Evolutionary conservation across 2,888 invertebrate genomes (phyloP), one percentile per base, ranked within the genome.

Genomic region (Perithous albicinctus): DNA sequence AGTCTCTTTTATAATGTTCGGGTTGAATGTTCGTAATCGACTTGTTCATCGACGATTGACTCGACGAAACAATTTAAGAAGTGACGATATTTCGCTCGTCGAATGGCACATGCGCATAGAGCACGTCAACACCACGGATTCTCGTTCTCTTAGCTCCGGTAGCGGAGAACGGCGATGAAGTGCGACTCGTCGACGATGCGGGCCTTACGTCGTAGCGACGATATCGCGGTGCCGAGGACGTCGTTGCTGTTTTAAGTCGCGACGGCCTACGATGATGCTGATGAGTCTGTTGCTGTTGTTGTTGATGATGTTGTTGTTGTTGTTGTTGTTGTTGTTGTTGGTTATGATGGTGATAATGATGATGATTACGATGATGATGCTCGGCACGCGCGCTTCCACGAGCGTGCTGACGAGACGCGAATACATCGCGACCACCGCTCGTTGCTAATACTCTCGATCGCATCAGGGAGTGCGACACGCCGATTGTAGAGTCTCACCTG

Each of bases 51-150:
- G 43, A 15, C 15, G 41, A 23, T n/a, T n/a, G n/a, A n/a, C n/a
- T n/a, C n/a, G n/a, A 10, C 38, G 35, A n/a, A 6, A n/a, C 18
- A 32, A 1, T 23, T 79, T 66, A 75, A 66, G 66, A 75, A 59
- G 66, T 43, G 18, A 54, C 35, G 54, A 38, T 61, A 61, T 72
- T 79, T 10, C 63, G 61, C 59, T 82, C 67, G 78, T 61, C 78
- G 61, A 80, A 79, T 43, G 84, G 84, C 67, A 82, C 76, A 74
- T 84, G 82, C 70, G 80, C 80, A 78, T 80, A 79, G 23, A 84
- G 56, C 80, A 77, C 80, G 82, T 84, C 82, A 82, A 85, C 85
- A 79, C 83, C 83, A 79, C 83, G 79, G 75, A 80, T 72, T 70
- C 83, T 82, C 67, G 82, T 79, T 81, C 82, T 83, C 80, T 79